Conservation (phyloP, 2,888 invertebrate genomes). For the Gasteruption jaculator region DNA sequence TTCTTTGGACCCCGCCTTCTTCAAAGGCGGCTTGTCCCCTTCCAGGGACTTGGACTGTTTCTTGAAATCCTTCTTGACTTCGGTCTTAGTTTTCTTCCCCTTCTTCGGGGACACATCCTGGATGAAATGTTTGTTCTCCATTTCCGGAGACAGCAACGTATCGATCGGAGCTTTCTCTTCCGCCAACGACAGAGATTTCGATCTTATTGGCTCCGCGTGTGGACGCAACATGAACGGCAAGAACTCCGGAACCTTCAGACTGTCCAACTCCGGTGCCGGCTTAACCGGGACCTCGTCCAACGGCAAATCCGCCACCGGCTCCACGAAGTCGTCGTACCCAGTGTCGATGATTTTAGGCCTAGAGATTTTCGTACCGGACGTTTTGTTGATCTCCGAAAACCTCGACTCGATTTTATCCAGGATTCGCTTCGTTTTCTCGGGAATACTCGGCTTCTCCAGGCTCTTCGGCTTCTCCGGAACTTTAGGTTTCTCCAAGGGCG, state of each 20-base stretch:
- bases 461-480: slow-evolving; percentile 29
- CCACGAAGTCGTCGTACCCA: slow-evolving; percentile 49
- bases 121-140: slow-evolving; percentile 45
- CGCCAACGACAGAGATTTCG: slow-evolving; percentile 46
- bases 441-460: slow-evolving; percentile 45
- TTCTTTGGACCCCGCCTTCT: slow-evolving; percentile 42
- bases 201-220: slow-evolving; percentile 45
- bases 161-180: slow-evolving; percentile 50
- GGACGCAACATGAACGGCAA: slow-evolving; percentile 45
- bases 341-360: slow-evolving; percentile 47
- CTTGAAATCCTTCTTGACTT: slow-evolving; percentile 46
- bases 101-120: slow-evolving; percentile 47
- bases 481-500: slow-evolving; percentile 30
- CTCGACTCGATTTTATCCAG: slow-evolving; percentile 46
- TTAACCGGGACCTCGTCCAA: slow-evolving; percentile 48
- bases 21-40: slow-evolving; percentile 46
- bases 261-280: slow-evolving; percentile 44
- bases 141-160: slow-evolving; percentile 45
- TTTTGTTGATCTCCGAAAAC: slow-evolving; percentile 40
- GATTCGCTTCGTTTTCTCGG: slow-evolving; percentile 48
- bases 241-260: slow-evolving; percentile 48
- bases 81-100: slow-evolving; percentile 37
- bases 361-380: slow-evolving; percentile 34
- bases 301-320: slow-evolving; percentile 48
- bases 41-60: slow-evolving; percentile 49